phyloP scores from a whole-genome alignment of 1,140 invertebrate genomes.

The Psix sp. region DNA sequence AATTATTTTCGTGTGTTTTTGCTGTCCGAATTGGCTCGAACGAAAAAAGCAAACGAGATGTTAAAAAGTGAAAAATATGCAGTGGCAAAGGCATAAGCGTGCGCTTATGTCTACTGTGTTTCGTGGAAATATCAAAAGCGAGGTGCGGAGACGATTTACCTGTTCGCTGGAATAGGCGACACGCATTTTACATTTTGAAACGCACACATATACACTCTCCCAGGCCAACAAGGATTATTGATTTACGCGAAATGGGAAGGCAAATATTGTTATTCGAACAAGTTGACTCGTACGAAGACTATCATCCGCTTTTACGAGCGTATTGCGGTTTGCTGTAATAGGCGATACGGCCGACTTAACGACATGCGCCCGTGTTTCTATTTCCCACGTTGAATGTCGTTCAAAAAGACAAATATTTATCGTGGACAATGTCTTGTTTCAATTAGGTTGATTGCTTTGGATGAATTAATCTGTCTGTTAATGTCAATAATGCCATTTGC shows the following conservation, averaged over 20 bases:
- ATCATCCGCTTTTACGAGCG: constrained; percentile 18
- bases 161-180: constrained; percentile 33
- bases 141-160: constrained; percentile 34
- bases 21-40: constrained; percentile 28
- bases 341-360: constrained; percentile 5
- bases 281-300: constrained; percentile 18
- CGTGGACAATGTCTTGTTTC: not conserved
- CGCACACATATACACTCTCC: not conserved
- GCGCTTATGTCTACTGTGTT: constrained; percentile 38
- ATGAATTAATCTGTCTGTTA: constrained; percentile 13
- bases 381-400: constrained; percentile 10
- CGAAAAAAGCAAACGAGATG: constrained; percentile 42
- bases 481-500: too few relatives aligned
- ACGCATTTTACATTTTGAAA: constrained; percentile 44
- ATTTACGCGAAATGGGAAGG: constrained; percentile 21
- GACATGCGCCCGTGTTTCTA: not conserved
- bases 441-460: not conserved
- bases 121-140: constrained; percentile 51
- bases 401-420: constrained; percentile 20
- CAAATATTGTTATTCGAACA: constrained; percentile 27
- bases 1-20: constrained; percentile 51
- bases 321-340: constrained; percentile 6
- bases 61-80: constrained; percentile 46
- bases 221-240: constrained; percentile 22
- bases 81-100: constrained; percentile 47